Base-by-base conservation (phyloP, 2,888 invertebrate species). In the Hermaeophaga mercurialis region DNA sequence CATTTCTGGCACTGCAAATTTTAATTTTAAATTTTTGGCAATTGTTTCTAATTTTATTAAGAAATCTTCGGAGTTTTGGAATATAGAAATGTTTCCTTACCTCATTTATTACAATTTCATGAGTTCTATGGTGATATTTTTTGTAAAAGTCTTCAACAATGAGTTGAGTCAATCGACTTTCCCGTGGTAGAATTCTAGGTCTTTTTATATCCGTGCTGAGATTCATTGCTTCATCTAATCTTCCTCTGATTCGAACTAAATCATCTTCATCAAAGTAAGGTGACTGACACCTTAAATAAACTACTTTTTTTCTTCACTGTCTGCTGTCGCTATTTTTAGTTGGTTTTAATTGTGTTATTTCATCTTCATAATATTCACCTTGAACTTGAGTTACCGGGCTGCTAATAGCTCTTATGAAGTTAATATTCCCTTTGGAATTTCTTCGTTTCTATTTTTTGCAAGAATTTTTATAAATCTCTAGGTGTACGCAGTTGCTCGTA, bases 51-150 rank as follows among this genome's bases (percentile, higher is more conserved):
- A n/a, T 33, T 38, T 47, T 47, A 12, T 45, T n/a, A 6, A 53
- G 7, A 33, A 44, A 17, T 53, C 45, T 45, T 44, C 53, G 26
- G 18, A 53, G 19, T 33, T 53, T 26, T 3, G 44, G 39, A 26
- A 54, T 47, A n/a, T 34, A 47, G 14, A 38, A 54, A n/a, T n/a
- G n/a, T n/a, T n/a, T n/a, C n/a, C n/a, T 54, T 1, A 54, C 34
- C 17, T 54, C 54, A 47, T 54, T 46, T 33, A 54, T 28, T 3
- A 54, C 46, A 24, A 38, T 54, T 28, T 47, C 34, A 33, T 50
- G 19, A 50, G 47, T 50, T 33, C n/a, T 5, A 12, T 33, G 33
- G 4, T 33, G 33, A n/a, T 7, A 7, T 7, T 11, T 9, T 7
- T 5, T 7, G 12, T 33, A n/a, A n/a, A 7, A 33, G 5, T 33